Evolutionary conservation across 2,888 invertebrate genomes (phyloP).

Genomic region (Lapara coniferarum): DNA sequence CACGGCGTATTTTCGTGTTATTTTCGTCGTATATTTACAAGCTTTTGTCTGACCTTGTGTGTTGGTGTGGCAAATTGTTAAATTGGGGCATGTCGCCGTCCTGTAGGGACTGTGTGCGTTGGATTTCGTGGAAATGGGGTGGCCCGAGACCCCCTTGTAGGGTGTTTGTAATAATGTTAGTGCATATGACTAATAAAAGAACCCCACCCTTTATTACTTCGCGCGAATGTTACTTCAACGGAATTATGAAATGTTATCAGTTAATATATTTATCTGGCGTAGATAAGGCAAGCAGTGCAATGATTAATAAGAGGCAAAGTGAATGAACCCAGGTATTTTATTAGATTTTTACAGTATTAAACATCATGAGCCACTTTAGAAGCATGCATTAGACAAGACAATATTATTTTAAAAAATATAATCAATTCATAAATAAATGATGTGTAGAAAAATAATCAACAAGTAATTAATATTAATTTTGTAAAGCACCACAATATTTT

Average conservation of each 20-base stretch:
- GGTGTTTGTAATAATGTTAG: slow-evolving; percentile 43
- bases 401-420: too few species aligned
- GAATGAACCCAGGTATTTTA: slow-evolving; percentile 11
- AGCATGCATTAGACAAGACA: background rate
- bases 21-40: slow-evolving; percentile 34
- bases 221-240: slow-evolving; percentile 5
- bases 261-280: slow-evolving; percentile 25
- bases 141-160: slow-evolving; percentile 51
- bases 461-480: too few species aligned
- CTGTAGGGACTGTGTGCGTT: slow-evolving; percentile 44
- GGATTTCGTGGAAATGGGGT: slow-evolving; percentile 62
- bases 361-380: background rate
- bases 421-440: too few species aligned
- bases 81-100: slow-evolving; percentile 48
- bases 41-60: slow-evolving; percentile 50
- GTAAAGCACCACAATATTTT: too few species aligned
- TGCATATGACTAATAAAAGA: slow-evolving; percentile 48
- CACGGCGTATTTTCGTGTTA: slow-evolving; percentile 41
- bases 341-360: background rate
- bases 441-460: too few species aligned
- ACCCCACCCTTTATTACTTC: slow-evolving; percentile 26
- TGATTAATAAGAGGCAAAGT: slow-evolving; percentile 9
- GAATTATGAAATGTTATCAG: slow-evolving; percentile 23
- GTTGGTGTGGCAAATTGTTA: slow-evolving; percentile 44
- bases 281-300: slow-evolving; percentile 20